These are phyloP conservation scores for Sus cebifrons DNA, from an alignment of 2,797 vertebrate genomes.

Conservation along the genomic window DNA sequence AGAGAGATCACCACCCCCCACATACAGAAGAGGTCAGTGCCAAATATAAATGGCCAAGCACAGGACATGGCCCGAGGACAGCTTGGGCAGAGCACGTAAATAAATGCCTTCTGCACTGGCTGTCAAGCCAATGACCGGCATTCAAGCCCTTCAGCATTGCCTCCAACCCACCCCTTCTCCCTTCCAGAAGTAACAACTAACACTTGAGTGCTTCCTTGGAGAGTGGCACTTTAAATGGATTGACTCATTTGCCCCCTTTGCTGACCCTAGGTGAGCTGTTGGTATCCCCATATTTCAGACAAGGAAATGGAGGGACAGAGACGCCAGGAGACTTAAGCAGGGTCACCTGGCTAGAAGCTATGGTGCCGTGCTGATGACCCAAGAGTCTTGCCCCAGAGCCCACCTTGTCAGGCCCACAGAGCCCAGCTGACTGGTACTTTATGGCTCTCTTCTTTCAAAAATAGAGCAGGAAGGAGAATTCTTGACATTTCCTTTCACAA, in stretches of 20 bases:
- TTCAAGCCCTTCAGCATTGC: not conserved
- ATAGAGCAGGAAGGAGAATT: slow-evolving; percentile 18
- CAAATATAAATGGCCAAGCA: not conserved
- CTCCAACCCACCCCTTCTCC: not conserved
- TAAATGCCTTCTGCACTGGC: not conserved
- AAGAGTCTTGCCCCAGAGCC: not conserved
- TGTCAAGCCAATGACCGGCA: not conserved
- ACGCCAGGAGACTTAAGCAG: not conserved
- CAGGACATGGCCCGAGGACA: not conserved
- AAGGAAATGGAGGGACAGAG: not conserved
- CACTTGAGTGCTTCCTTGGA: not conserved
- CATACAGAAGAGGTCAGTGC: not conserved
- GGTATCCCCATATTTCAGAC: not conserved
- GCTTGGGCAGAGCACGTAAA: not conserved
- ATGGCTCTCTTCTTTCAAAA: slow-evolving; percentile 8
- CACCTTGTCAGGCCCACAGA: not conserved
- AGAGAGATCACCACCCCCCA: not conserved
- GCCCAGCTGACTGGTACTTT: not conserved
- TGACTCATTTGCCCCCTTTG: not conserved
- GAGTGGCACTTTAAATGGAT: not conserved
- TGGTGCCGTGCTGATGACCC: not conserved
- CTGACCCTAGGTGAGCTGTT: not conserved
- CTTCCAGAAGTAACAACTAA: not conserved
- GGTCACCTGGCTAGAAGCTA: not conserved
- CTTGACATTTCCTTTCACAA: slow-evolving; percentile 43